phyloP scores from a whole-genome alignment of 2,797 vertebrate genomes.

The Rallus crepitans region DNA sequence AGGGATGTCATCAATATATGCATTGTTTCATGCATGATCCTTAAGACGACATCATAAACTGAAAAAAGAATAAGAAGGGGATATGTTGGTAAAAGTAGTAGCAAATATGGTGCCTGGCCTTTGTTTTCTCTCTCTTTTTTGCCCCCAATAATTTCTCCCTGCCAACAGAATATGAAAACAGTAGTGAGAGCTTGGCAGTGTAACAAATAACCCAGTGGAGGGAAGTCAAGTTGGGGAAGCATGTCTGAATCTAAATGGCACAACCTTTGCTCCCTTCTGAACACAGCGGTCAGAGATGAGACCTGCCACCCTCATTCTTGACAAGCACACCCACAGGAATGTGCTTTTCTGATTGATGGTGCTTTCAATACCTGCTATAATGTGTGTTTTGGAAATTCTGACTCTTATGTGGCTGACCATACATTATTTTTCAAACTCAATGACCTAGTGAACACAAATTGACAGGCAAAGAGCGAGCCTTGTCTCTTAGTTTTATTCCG shows the following conservation, averaged over 20 bases:
- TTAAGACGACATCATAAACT: neutral
- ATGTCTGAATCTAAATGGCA: fast-evolving
- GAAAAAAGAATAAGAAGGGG: neutral
- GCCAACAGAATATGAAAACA: neutral
- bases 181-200: neutral
- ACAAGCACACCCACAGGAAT: neutral
- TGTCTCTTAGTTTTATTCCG: neutral
- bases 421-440: neutral
- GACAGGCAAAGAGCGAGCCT: neutral
- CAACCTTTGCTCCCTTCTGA: neutral
- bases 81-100: neutral
- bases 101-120: neutral
- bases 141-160: neutral
- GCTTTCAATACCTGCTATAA: neutral
- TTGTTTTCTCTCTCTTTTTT: neutral
- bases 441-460: neutral
- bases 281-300: fast-evolving
- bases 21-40: neutral
- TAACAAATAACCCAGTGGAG: neutral
- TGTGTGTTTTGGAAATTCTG: neutral
- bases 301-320: fast-evolving
- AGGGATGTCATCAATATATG: neutral
- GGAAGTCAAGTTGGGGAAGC: fast-evolving
- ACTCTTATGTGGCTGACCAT: neutral
- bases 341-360: neutral